Percentiles rank a stretch among this genome's conserved stretches.
Conservation (phyloP, 2,797 vertebrate species). For the Micromesistius poutassou region DNA sequence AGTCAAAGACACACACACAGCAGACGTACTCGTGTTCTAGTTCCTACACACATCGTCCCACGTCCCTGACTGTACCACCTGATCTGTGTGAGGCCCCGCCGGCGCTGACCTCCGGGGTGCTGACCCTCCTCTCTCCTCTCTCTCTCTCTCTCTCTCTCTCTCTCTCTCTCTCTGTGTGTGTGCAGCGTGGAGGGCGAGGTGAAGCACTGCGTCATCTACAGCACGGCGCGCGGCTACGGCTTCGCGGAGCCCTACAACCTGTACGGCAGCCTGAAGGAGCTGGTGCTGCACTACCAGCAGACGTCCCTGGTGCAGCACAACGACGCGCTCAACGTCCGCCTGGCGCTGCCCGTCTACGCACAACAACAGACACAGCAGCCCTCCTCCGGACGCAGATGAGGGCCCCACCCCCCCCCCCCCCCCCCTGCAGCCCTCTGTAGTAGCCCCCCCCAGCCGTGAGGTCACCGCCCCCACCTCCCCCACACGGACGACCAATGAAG, state of each 20-base stretch:
- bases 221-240: slow-evolving; percentile 88
- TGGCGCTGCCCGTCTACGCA: slow-evolving; percentile 90
- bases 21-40: not conserved
- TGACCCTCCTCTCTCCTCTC: not conserved
- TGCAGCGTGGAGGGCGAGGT: slow-evolving; percentile 88
- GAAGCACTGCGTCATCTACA: slow-evolving; percentile 97
- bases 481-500: slow-evolving; percentile 33
- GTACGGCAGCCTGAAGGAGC: slow-evolving; percentile 92
- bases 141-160: too few species aligned
- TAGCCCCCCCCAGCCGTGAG: not conserved
- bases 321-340: slow-evolving; percentile 91
- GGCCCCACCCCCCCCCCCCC: too few species aligned
- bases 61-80: too few species aligned
- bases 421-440: slow-evolving; percentile 1
- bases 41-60: too few species aligned
- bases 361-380: slow-evolving; percentile 60
- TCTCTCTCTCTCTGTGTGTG: too few species aligned
- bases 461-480: not conserved
- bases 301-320: slow-evolving; percentile 96
- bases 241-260: slow-evolving; percentile 96
- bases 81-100: too few species aligned
- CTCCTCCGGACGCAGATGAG: slow-evolving; percentile 91
- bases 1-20: not conserved
- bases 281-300: slow-evolving; percentile 96
- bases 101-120: not conserved